phyloP scores from a whole-genome alignment of 1,140 invertebrate genomes.

The Diorhabda carinulata region DNA sequence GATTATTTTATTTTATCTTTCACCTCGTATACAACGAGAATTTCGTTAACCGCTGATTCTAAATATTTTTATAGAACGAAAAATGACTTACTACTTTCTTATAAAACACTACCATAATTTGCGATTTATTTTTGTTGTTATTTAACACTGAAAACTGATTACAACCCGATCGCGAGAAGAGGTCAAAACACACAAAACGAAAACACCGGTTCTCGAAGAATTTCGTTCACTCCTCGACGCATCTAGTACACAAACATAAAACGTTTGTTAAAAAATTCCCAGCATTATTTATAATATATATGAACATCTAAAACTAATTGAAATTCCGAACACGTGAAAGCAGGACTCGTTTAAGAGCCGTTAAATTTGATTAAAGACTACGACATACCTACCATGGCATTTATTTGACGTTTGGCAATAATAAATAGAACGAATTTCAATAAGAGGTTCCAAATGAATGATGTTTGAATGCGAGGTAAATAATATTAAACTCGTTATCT shows the following conservation, averaged over 20 bases:
- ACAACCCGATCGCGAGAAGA: neutral
- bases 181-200: neutral
- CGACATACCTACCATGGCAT: neutral
- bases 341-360: neutral
- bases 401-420: too few relatives aligned
- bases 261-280: neutral
- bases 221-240: neutral
- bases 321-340: neutral
- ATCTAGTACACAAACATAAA: neutral
- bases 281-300: neutral
- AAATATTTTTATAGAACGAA: too few relatives aligned
- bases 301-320: neutral
- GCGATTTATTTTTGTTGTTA: too few relatives aligned
- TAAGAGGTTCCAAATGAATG: too few relatives aligned
- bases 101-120: too few relatives aligned
- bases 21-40: too few relatives aligned
- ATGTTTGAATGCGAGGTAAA: too few relatives aligned
- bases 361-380: neutral
- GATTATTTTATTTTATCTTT: too few relatives aligned
- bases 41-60: too few relatives aligned
- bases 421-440: too few relatives aligned
- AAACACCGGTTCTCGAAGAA: neutral
- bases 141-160: neutral
- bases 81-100: too few relatives aligned
- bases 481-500: too few relatives aligned